A percentile compares a stretch with the other conserved stretches of the same genome.
phyloP scores from a whole-genome alignment of 2,888 invertebrate species.

The Campoplex nolae region DNA sequence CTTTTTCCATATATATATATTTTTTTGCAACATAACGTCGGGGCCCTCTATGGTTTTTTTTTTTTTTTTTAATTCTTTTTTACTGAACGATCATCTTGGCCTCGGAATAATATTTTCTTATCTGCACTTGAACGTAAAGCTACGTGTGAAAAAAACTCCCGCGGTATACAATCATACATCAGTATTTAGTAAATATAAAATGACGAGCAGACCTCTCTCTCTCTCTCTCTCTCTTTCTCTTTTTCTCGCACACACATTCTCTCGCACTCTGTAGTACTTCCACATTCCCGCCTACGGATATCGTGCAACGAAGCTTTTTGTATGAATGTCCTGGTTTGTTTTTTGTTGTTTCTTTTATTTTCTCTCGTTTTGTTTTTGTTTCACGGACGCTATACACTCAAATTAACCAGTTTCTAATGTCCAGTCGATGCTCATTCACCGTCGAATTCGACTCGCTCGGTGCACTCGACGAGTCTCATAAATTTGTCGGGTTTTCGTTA shows the following conservation, averaged over 20 bases:
- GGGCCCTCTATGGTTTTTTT: conserved; percentile 25
- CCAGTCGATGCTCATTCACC: conserved; percentile 38
- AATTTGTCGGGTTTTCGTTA: conserved; percentile 30
- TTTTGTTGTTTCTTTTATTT: not conserved
- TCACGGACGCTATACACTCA: conserved; percentile 44
- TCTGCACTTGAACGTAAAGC: conserved; percentile 64
- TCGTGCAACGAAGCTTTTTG: conserved; percentile 38
- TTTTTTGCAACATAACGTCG: conserved; percentile 16
- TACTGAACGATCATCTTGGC: conserved; percentile 44
- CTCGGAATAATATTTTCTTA: conserved; percentile 57
- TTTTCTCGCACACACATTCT: conserved; percentile 14
- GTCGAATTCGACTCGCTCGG: conserved; percentile 41
- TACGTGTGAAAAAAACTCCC: conserved; percentile 74
- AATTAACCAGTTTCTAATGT: conserved; percentile 40
- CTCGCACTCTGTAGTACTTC: not conserved
- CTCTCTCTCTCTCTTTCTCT: conserved; percentile 55
- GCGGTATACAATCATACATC: conserved; percentile 70
- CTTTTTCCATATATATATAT: conserved; percentile 35
- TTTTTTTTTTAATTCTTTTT: conserved; percentile 26
- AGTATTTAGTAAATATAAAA: conserved; percentile 66
- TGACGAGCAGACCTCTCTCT: conserved; percentile 60
- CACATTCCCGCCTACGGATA: conserved; percentile 34
- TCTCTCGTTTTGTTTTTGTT: conserved; percentile 1
- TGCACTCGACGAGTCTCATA: conserved; percentile 42
- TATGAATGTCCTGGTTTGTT: conserved; percentile 1